Evolutionary conservation across 2,888 invertebrate species (phyloP).

Genomic region (Carabus problematicus): DNA sequence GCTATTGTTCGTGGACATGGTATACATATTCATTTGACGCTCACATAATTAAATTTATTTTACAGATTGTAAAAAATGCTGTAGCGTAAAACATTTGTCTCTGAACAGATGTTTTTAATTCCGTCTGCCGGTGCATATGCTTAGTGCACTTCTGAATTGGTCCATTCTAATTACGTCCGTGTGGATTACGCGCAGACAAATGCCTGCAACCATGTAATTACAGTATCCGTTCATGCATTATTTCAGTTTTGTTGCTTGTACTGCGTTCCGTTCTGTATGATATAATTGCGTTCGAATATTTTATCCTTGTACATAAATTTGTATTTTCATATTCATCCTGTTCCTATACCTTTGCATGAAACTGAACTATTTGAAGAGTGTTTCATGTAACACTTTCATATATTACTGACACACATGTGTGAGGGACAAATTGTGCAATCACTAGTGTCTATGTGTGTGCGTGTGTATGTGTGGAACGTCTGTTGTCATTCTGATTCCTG

Average conservation of each 20-base stretch:
- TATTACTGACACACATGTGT: too few species aligned
- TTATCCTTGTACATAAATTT: too few species aligned
- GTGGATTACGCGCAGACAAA: conserved; percentile 24
- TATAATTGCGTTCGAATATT: background rate
- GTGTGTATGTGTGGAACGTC: background rate
- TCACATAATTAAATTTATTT: conserved; percentile 23
- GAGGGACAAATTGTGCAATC: too few species aligned
- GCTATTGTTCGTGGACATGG: background rate
- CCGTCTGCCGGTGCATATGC: conserved; percentile 23
- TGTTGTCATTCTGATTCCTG: conserved; percentile 13
- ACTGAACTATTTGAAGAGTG: too few species aligned
- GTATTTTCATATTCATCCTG: too few species aligned
- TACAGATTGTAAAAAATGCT: conserved; percentile 3
- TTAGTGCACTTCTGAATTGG: conserved; percentile 26
- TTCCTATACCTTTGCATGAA: too few species aligned
- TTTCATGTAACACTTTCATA: too few species aligned
- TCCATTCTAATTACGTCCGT: conserved; percentile 31
- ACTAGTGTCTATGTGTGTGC: background rate
- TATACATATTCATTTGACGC: conserved; percentile 16
- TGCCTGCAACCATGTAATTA: conserved; percentile 30
- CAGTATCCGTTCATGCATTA: conserved; percentile 39
- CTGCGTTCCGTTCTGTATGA: conserved; percentile 16
- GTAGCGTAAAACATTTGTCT: conserved; percentile 27
- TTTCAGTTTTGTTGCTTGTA: conserved; percentile 8
- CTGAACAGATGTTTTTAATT: conserved; percentile 11